Conservation (phyloP, 2,113 vertebrate genomes). For the Sakesphorus luctuosus region DNA sequence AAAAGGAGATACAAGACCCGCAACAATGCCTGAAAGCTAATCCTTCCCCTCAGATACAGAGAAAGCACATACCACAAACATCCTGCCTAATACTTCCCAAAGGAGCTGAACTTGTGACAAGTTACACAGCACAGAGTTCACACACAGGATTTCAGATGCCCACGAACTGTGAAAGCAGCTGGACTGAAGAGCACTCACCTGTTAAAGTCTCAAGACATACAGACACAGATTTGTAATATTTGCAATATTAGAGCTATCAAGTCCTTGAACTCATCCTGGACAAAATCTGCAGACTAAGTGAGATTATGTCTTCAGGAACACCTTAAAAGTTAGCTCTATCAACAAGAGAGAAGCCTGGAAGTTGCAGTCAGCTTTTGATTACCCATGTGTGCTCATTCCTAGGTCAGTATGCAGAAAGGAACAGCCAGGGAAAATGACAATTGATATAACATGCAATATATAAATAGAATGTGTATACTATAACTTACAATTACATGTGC, state of each 20-base stretch:
- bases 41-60: neutral
- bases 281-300: neutral
- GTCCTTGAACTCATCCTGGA: neutral
- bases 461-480: neutral
- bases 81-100: neutral
- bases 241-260: neutral
- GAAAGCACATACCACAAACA: rapidly evolving
- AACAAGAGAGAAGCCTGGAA: neutral
- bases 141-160: neutral
- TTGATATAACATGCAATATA: neutral
- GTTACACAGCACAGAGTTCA: neutral
- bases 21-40: neutral
- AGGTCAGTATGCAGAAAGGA: neutral
- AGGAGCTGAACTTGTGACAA: neutral
- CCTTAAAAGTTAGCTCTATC: neutral
- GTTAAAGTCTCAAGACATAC: neutral
- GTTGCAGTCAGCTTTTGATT: neutral
- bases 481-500: neutral
- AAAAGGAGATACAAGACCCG: neutral
- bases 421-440: neutral
- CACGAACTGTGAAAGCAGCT: neutral
- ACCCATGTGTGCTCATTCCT: neutral
- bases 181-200: neutral
- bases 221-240: neutral
- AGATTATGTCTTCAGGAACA: neutral